Conservation (phyloP, 2,797 vertebrate species). For the Sparus aurata region DNA sequence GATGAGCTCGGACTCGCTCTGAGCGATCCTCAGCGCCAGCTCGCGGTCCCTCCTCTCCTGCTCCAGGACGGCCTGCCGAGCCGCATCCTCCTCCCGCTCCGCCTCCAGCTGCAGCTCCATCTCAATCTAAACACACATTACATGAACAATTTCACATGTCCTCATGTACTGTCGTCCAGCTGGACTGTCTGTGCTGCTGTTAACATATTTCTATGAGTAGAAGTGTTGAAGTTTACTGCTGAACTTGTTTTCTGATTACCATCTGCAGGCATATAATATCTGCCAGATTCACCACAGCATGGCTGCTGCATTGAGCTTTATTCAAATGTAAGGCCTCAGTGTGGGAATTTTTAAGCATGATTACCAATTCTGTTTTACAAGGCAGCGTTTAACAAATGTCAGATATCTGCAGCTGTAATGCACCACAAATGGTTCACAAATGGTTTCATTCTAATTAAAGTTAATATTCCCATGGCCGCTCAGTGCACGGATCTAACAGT, state of each 20-base stretch:
- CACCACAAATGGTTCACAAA: too few species aligned
- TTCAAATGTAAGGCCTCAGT: neutral
- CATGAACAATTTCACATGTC: neutral
- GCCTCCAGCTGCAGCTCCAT: conserved; percentile 92
- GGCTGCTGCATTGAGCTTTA: neutral
- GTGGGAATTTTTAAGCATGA: neutral
- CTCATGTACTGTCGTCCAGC: neutral
- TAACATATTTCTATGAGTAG: neutral
- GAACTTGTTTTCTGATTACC: neutral
- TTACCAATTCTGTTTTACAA: too few species aligned
- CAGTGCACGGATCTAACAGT: too few species aligned
- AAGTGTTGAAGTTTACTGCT: neutral
- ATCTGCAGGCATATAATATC: conserved; percentile 1
- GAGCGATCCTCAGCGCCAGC: conserved; percentile 95
- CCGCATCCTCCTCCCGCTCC: conserved; percentile 90
- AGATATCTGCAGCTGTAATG: too few species aligned
- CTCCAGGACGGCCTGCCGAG: conserved; percentile 91
- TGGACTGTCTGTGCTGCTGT: neutral
- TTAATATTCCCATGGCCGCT: too few species aligned
- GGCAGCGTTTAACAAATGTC: too few species aligned
- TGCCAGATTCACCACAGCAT: neutral
- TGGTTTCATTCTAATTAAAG: too few species aligned
- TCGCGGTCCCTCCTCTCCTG: conserved; percentile 96
- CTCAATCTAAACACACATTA: conserved; percentile 84
- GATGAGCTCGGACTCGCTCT: conserved; percentile 95